Percentiles rank a stretch among this genome's conserved stretches.
These are phyloP conservation scores for Cotesia typhae DNA, from an alignment of 1,140 invertebrate species.

Conservation along the genomic window DNA sequence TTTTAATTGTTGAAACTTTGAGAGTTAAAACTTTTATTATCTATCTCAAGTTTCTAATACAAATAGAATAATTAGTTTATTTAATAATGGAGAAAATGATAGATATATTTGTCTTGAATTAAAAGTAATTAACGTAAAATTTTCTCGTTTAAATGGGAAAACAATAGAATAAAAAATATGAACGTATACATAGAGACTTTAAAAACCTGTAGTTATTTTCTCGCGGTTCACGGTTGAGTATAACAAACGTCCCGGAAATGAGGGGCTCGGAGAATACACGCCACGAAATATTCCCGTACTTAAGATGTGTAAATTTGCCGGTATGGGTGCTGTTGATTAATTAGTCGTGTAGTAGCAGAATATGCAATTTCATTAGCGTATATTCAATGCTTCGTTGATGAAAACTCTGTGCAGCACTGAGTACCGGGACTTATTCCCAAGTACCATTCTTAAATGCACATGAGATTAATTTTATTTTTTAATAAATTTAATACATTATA, in stretches of 20 bases:
- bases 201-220: conserved; percentile 12
- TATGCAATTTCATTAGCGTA: conserved; percentile 13
- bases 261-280: conserved; percentile 8
- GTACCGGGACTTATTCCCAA: no score
- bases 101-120: no score
- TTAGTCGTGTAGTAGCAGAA: conserved; percentile 15
- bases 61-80: neutral
- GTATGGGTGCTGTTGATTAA: conserved; percentile 17
- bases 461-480: no score
- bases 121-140: no score
- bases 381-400: conserved; percentile 3
- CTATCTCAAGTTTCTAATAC: neutral
- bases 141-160: neutral
- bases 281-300: conserved; percentile 2
- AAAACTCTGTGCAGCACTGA: neutral
- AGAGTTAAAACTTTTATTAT: neutral
- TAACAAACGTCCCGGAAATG: conserved; percentile 27
- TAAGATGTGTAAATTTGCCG: neutral
- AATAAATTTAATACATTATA: no score
- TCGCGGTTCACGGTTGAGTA: conserved; percentile 21
- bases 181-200: neutral
- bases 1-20: neutral
- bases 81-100: neutral
- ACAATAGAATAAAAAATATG: neutral
- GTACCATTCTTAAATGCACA: no score